Conservation (phyloP, 35 echinoderm and acorn worm genomes). For the Acanthaster planci region DNA sequence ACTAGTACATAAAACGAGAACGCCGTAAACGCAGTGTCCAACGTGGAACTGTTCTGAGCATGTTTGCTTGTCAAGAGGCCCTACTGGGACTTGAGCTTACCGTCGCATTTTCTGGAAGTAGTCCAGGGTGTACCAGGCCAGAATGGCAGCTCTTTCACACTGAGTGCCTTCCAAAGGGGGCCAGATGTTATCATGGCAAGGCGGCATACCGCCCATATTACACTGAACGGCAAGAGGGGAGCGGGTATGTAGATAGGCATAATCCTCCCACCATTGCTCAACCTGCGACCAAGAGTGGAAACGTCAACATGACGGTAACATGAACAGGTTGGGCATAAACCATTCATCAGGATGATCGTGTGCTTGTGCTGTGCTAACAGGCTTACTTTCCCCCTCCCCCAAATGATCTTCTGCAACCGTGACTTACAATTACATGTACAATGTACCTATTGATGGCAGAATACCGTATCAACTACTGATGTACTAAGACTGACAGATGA, state of each 20-base stretch:
- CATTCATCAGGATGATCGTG: not conserved
- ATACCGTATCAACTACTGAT: too few species aligned
- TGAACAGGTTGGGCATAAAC: not conserved
- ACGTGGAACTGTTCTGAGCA: not conserved
- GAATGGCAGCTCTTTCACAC: slow-evolving; percentile 59
- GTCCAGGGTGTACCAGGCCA: slow-evolving; percentile 32
- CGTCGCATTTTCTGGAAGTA: slow-evolving; percentile 1
- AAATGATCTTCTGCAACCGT: too few species aligned
- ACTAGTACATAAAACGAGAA: too few species aligned
- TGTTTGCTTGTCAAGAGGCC: not conserved
- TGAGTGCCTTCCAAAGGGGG: slow-evolving; percentile 68
- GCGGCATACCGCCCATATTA: slow-evolving; percentile 65
- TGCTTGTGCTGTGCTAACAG: not conserved
- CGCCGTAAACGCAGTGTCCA: too few species aligned
- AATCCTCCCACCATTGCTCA: slow-evolving; percentile 90
- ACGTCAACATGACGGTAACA: not conserved
- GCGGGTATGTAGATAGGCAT: slow-evolving; percentile 62
- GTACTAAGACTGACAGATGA: too few species aligned
- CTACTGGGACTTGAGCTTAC: too few species aligned
- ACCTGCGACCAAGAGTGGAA: slow-evolving; percentile 43
- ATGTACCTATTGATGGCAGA: too few species aligned
- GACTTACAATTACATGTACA: too few species aligned
- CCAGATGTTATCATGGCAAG: slow-evolving; percentile 62
- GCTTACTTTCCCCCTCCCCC: not conserved
- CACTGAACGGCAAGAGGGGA: slow-evolving; percentile 47